Evolutionary conservation across 2,888 invertebrate genomes (phyloP), one percentile per base, ranked within the genome.

Genomic region (Aethes cnicana): DNA sequence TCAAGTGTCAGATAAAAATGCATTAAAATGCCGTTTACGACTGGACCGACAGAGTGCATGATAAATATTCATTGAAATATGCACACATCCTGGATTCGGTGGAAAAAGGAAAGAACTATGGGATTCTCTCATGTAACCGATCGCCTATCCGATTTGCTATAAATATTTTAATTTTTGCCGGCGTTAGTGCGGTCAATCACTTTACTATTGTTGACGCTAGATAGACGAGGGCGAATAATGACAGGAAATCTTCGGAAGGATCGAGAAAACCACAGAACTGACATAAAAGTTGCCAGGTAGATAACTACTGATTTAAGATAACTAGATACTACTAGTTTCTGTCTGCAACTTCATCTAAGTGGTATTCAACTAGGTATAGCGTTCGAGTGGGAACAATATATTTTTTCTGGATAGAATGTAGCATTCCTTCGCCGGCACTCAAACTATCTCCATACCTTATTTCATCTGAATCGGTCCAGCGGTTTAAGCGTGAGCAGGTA

Each of bases 1-100:
- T 44, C 61, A 61, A 66, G 72, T 74, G 74, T 70, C 61, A 78
- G 78, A 81, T 81, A 84, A 84, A 84, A 85, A 83, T 74, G 69
- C 74, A 86, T 84, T 86, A 75, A 81, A 86, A 84, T 86, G 79
- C 83, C 57, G 69, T 86, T 85, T 81, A 84, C 81, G 76, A 67
- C 71, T 69, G 69, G 69, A 76, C 77, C 77, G 77, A 74, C 81
- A 71, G 68, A 72, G 72, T 76, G 64, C 69, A 64, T 71, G 73
- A 84, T 88, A 86, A 87, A 88, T 88, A 88, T 87, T 85, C 84
- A 86, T 88, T 81, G 79, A 72, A 80, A 84, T 81, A 79, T 68
- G 66, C 74, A 63, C 59, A 77, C 87, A 87, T 89, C 88, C 88
- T 88, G 85, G 85, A 85, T 88, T 87, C 88, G 69, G 69, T 78